A percentile compares a stretch with the other conserved stretches of the same genome.
Evolutionary conservation across 2,113 vertebrate genomes (phyloP).

Genomic region (Manacus vitellinus): DNA sequence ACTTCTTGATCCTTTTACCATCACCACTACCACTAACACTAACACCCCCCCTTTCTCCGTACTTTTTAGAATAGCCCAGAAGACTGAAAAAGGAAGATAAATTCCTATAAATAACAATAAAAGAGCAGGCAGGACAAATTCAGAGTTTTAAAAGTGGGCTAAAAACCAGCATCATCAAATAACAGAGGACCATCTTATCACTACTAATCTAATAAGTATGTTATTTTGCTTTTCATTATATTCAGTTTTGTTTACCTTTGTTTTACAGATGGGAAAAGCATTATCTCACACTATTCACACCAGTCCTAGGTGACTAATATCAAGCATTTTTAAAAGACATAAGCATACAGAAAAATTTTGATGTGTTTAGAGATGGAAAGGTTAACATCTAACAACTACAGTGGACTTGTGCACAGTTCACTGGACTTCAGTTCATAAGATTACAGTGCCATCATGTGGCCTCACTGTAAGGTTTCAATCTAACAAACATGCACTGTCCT

Average conservation of each 20-base stretch:
- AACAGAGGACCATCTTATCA: background rate
- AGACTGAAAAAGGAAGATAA: background rate
- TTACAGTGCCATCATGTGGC: conserved; percentile 7
- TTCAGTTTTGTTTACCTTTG: background rate
- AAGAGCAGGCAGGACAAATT: background rate
- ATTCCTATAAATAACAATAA: background rate
- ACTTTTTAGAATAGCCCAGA: background rate
- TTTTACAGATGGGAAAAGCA: background rate
- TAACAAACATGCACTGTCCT: background rate
- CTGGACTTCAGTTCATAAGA: background rate
- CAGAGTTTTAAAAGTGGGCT: background rate
- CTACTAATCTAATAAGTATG: background rate
- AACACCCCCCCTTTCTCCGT: fast-evolving
- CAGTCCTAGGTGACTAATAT: background rate
- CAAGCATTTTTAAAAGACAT: background rate
- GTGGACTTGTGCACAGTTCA: fast-evolving
- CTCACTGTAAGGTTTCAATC: background rate
- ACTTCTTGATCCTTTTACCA: background rate
- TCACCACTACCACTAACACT: too few relatives aligned
- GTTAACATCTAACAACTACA: background rate
- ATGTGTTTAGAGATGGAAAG: background rate
- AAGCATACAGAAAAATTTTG: background rate
- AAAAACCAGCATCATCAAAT: background rate
- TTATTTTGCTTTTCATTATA: background rate
- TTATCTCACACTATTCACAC: background rate